These are phyloP conservation scores for Hyles lineata DNA, from an alignment of 2,888 invertebrate species.

Conservation along the genomic window DNA sequence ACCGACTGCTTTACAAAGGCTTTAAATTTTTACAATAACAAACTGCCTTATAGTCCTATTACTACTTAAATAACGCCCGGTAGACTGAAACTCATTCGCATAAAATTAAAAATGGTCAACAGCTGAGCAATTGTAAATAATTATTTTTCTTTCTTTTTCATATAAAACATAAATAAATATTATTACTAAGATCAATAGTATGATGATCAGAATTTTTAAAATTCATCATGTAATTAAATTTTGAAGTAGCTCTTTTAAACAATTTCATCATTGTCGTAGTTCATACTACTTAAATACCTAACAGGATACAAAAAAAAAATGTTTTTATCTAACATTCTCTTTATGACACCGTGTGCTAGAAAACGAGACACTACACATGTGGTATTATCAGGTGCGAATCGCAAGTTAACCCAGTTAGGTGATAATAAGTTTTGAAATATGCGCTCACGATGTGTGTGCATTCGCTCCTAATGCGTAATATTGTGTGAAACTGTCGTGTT, in stretches of 20 bases:
- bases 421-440: conserved; percentile 25
- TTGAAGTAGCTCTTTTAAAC: too few relatives aligned
- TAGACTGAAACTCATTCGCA: too few relatives aligned
- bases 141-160: too few relatives aligned
- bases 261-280: too few relatives aligned
- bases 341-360: neutral
- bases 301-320: neutral
- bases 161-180: too few relatives aligned
- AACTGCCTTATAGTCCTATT: too few relatives aligned
- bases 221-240: neutral
- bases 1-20: too few relatives aligned
- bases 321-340: neutral
- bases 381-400: conserved; percentile 51
- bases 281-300: too few relatives aligned
- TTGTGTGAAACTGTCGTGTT: neutral
- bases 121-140: neutral
- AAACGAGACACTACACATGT: neutral
- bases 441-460: conserved; percentile 3
- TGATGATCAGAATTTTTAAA: neutral
- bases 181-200: neutral
- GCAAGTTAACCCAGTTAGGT: conserved; percentile 57
- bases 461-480: neutral
- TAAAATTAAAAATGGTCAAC: too few relatives aligned
- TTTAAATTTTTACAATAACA: too few relatives aligned
- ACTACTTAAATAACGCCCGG: too few relatives aligned